Evolutionary conservation across 2,888 invertebrate species (phyloP).

Genomic region (Elmis aenea): DNA sequence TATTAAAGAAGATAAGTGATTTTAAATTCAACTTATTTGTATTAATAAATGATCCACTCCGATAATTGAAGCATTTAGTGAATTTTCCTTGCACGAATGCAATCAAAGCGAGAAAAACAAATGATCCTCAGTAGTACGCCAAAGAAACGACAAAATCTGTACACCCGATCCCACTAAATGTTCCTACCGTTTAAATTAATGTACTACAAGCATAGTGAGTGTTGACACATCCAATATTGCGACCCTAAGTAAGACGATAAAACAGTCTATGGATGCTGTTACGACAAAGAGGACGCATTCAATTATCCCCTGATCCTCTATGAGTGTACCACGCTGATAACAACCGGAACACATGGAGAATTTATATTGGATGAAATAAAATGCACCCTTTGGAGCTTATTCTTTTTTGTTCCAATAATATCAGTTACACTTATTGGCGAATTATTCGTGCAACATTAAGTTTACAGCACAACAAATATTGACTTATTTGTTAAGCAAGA

Average conservation of each 20-base stretch:
- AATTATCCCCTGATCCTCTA: conserved; percentile 34
- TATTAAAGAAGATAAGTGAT: too few relatives aligned
- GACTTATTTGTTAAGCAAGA: too few relatives aligned
- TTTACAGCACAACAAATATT: too few relatives aligned
- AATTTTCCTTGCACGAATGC: too few relatives aligned
- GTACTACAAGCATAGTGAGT: conserved; percentile 35
- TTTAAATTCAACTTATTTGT: too few relatives aligned
- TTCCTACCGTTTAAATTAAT: conserved; percentile 34
- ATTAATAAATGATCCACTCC: too few relatives aligned
- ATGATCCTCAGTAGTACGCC: too few relatives aligned
- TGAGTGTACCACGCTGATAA: conserved; percentile 38
- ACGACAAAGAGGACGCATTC: conserved; percentile 36
- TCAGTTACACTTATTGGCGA: too few relatives aligned
- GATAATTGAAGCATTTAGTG: too few relatives aligned
- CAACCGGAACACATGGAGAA: conserved; percentile 40
- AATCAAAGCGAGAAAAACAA: too few relatives aligned
- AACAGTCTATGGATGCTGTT: conserved; percentile 32
- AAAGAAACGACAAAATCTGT: background rate
- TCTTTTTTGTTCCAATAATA: too few relatives aligned
- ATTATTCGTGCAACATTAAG: too few relatives aligned
- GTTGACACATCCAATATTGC: conserved; percentile 41
- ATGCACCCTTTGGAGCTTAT: conserved; percentile 8
- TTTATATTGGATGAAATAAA: conserved; percentile 25
- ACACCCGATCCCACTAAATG: background rate
- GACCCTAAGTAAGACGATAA: conserved; percentile 38